Evolutionary conservation across 2,797 vertebrate genomes (phyloP).

Genomic region (Propithecus deckenii): DNA sequence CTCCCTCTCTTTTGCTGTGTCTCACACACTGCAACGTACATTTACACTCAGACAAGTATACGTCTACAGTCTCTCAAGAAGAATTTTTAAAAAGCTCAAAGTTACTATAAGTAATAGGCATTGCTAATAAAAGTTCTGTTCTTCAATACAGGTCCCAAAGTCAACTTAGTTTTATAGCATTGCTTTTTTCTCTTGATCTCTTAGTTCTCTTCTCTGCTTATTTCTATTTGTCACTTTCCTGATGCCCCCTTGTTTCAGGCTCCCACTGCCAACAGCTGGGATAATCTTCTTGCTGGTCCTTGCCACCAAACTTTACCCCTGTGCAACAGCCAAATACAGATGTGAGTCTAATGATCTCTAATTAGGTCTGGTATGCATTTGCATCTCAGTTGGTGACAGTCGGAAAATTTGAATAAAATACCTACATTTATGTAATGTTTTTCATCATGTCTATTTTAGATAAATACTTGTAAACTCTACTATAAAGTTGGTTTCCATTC

Average conservation of each 20-base stretch:
- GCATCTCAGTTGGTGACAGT: constrained; percentile 40
- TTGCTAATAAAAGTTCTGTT: not conserved
- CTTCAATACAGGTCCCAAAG: not conserved
- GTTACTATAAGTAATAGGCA: not conserved
- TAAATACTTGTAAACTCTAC: not conserved
- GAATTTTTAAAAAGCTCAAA: not conserved
- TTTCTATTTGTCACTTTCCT: not conserved
- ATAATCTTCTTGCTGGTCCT: not conserved
- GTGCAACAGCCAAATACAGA: not conserved
- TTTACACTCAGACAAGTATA: not conserved
- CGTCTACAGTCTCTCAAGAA: not conserved
- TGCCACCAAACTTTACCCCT: not conserved
- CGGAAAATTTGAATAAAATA: constrained; percentile 56
- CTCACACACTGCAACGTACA: not conserved
- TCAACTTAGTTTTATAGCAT: not conserved
- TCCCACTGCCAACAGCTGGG: not conserved
- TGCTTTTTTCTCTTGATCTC: not conserved
- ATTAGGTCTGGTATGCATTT: constrained; percentile 10
- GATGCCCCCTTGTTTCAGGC: not conserved
- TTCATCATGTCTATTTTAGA: constrained; percentile 35
- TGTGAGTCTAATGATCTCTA: constrained; percentile 40
- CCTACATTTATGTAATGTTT: not conserved
- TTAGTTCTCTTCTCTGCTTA: not conserved
- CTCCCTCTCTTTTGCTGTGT: not conserved
- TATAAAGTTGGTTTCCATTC: not conserved